Conservation (phyloP, 1,140 invertebrate species). For the Zaprionus camerounensis region DNA sequence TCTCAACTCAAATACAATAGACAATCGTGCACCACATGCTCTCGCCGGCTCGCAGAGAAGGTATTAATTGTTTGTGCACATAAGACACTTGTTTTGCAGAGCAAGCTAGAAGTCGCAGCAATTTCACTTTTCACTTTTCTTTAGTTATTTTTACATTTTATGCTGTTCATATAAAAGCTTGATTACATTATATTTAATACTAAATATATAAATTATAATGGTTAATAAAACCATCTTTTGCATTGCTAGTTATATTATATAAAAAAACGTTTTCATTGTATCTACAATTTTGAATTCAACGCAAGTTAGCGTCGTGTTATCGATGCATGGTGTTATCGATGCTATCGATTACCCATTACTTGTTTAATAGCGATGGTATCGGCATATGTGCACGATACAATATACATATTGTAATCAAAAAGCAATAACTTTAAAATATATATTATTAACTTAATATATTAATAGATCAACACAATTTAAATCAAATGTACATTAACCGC, state of each 20-base stretch:
- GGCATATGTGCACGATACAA: not conserved
- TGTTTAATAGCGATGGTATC: not conserved
- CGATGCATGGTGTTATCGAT: not conserved
- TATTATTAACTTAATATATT: not conserved
- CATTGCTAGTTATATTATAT: too few species aligned
- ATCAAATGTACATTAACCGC: not conserved
- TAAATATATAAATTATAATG: too few species aligned
- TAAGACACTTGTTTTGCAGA: conserved; percentile 48
- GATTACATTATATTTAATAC: not conserved
- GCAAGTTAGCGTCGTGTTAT: not conserved
- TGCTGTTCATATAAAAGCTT: too few species aligned
- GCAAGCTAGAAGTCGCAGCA: conserved; percentile 39
- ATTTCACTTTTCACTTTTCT: conserved; percentile 71
- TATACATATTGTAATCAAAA: not conserved
- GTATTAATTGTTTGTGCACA: conserved; percentile 66
- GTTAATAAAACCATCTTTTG: too few species aligned
- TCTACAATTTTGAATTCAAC: not conserved
- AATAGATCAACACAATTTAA: not conserved
- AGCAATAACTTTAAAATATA: not conserved
- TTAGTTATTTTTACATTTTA: conserved; percentile 1
- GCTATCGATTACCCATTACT: not conserved
- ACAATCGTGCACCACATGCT: conserved; percentile 5
- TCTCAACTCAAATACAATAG: conserved; percentile 22
- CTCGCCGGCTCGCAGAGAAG: conserved; percentile 9
- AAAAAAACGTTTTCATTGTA: not conserved